These are phyloP conservation scores for Chelonia mydas DNA, from an alignment of 2,797 vertebrate species.

Conservation along the genomic window DNA sequence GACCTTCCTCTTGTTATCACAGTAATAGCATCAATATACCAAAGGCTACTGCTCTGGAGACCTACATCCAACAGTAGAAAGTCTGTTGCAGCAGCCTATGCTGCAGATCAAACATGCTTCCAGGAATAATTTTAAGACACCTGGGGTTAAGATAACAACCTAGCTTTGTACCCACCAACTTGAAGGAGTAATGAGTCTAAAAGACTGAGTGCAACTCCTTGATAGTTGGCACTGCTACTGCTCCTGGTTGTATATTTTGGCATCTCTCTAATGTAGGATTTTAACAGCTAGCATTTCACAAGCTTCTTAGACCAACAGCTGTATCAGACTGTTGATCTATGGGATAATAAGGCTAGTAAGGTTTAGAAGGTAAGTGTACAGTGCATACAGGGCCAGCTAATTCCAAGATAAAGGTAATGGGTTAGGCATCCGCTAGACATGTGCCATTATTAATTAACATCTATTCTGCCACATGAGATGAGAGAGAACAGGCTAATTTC, in stretches of 20 bases:
- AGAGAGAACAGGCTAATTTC: not conserved
- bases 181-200: not conserved
- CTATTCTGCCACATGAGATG: not conserved
- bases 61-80: not conserved
- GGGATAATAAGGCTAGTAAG: not conserved
- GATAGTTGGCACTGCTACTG: not conserved
- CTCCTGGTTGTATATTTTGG: not conserved
- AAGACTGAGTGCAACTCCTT: not conserved
- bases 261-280: not conserved
- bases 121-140: not conserved
- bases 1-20: not conserved
- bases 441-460: not conserved
- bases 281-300: not conserved
- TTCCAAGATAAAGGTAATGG: not conserved
- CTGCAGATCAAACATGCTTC: not conserved
- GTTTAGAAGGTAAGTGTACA: not conserved
- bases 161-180: not conserved
- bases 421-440: not conserved
- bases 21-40: fast-evolving
- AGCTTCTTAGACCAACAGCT: not conserved
- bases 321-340: not conserved
- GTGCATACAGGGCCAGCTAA: not conserved
- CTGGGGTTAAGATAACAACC: not conserved
- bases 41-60: not conserved
- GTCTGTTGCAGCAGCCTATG: not conserved